Conservation (phyloP, 2,888 invertebrate genomes). For the Electrophaes corylata region DNA sequence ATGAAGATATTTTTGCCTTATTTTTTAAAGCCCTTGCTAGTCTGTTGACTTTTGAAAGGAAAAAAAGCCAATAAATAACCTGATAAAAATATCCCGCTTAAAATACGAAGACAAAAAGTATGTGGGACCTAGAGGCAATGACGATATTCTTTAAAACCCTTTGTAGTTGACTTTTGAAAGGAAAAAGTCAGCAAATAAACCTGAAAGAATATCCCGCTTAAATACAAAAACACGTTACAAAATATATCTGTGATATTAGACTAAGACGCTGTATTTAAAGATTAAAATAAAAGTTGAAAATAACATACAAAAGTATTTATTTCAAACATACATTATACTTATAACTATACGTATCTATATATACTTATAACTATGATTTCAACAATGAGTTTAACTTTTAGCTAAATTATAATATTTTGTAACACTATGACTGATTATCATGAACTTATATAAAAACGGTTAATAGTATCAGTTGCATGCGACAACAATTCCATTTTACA, state of each 20-base stretch:
- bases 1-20: conserved; percentile 58
- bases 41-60: conserved; percentile 56
- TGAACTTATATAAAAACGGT: background rate
- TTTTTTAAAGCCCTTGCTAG: conserved; percentile 62
- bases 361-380: conserved; percentile 29
- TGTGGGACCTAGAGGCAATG: conserved; percentile 37
- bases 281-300: conserved; percentile 35
- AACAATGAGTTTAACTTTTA: conserved; percentile 33
- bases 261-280: background rate
- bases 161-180: conserved; percentile 56
- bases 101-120: too few species aligned
- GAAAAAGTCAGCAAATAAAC: conserved; percentile 46
- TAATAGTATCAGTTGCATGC: background rate
- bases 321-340: conserved; percentile 47
- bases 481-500: background rate
- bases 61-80: conserved; percentile 44
- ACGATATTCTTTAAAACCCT: conserved; percentile 64
- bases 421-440: conserved; percentile 16
- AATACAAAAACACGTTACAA: background rate
- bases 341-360: too few species aligned
- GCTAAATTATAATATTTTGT: conserved; percentile 20
- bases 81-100: background rate
- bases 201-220: background rate
- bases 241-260: conserved; percentile 47
- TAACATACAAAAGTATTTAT: conserved; percentile 52